Conservation (phyloP, 2,113 vertebrate species). For the Grus americana region DNA sequence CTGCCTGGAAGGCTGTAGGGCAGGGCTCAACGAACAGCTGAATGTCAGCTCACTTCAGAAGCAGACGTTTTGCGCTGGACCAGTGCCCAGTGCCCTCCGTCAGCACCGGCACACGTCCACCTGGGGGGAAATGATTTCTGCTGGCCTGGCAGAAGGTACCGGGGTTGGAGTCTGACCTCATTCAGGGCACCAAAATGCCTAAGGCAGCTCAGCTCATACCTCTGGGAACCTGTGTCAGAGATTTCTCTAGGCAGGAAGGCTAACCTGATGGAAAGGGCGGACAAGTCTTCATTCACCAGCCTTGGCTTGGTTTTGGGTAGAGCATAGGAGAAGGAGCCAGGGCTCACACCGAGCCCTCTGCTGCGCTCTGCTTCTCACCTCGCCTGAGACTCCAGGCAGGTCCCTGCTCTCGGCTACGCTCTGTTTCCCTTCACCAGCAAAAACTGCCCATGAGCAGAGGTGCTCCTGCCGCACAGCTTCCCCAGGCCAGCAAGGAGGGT, state of each 20-base stretch:
- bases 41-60: background rate
- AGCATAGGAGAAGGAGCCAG: background rate
- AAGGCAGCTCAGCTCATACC: background rate
- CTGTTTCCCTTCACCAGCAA: background rate
- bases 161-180: background rate
- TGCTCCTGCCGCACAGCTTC: background rate
- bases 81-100: background rate
- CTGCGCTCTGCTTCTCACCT: fast-evolving
- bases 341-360: background rate
- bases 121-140: fast-evolving
- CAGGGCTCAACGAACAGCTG: too few species aligned
- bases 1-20: too few species aligned
- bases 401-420: background rate
- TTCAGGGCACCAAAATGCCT: background rate
- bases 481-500: background rate
- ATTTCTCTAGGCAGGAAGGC: background rate
- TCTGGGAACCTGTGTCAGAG: fast-evolving
- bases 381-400: background rate
- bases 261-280: background rate
- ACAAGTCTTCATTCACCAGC: background rate
- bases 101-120: fast-evolving
- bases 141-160: background rate
- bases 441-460: background rate
- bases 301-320: background rate
- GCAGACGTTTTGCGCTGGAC: background rate